Base-by-base conservation (phyloP, 2,888 invertebrate genomes). In the Iselma pallidipennis region DNA sequence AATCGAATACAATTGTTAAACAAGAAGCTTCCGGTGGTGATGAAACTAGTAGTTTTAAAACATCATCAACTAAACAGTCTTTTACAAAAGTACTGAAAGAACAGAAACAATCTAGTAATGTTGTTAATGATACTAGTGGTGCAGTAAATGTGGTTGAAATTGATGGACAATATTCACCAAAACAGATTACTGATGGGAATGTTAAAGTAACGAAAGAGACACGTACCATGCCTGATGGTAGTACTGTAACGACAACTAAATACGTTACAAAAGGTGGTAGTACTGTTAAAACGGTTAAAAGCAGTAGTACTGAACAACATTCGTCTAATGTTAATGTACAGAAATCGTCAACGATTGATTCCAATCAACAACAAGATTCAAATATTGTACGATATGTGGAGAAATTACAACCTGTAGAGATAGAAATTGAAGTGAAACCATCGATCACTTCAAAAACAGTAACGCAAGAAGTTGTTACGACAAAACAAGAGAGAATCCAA, bases 151-250 rank as follows among this genome's bases (percentile, higher is more conserved):
- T 42, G 0, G 10, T 42, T 21, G 10, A 42, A 42, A 19, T 16
- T 9, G 16, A 21, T 21, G 4, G 10, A 2, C 42, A 42, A 19
- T 10, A 7, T 42, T 0, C 3, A 19, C 42, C 42, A n/a, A 31
- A 4, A 31, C 3, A 3, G 5, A 25, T 25, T 3, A 1, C 2
- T 4, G 45, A 23, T 23, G 45, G 45, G 0, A 12, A 45, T 23
- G 45, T 89, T 48, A 86, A 87, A 81, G 85, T 88, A 66, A 85
- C 87, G 6, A 87, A 87, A 12, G 90, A 90, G 71, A 90, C 88
- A 0, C 86, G 88, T 68, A 86, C 87, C 51, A 79, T 89, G 45
- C 86, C 87, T 0, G 89, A 89, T 73, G 90, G 90, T 14, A 87
- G 87, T 1, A 85, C 85, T 45, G 86, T 89, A 1, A 89, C 88